Evolutionary conservation across 2,888 invertebrate genomes (phyloP).

Genomic region (Agrochola circellaris): DNA sequence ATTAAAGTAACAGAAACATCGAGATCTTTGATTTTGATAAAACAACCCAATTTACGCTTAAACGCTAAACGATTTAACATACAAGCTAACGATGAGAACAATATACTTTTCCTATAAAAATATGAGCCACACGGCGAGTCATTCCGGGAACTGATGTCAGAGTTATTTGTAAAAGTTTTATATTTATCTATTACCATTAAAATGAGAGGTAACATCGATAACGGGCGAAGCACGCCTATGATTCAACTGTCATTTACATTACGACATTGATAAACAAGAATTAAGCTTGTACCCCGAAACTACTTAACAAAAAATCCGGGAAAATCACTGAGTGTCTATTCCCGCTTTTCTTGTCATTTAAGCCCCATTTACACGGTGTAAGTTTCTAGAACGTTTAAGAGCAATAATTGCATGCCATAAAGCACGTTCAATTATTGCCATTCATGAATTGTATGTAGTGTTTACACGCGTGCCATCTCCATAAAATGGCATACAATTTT

Average conservation of each 20-base stretch:
- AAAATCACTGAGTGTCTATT: not conserved
- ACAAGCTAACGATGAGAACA: conserved; percentile 73
- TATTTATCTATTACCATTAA: conserved; percentile 42
- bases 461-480: no score
- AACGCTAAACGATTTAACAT: conserved; percentile 66
- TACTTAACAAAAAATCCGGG: not conserved
- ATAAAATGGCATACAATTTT: no score
- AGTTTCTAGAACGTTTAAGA: not conserved
- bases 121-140: conserved; percentile 58
- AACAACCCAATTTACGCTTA: conserved; percentile 47
- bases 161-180: conserved; percentile 45
- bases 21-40: conserved; percentile 32
- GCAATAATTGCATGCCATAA: no score
- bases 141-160: conserved; percentile 40
- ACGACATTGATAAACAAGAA: conserved; percentile 1
- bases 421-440: no score
- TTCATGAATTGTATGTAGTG: no score
- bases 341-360: not conserved
- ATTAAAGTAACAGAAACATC: conserved; percentile 36
- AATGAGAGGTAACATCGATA: conserved; percentile 20
- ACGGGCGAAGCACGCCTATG: conserved; percentile 1
- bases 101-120: conserved; percentile 71
- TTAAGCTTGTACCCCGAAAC: not conserved
- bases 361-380: not conserved
- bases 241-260: conserved; percentile 27